These are phyloP conservation scores for Desmodus rotundus DNA, from an alignment of 2,113 vertebrate species.

Conservation along the genomic window DNA sequence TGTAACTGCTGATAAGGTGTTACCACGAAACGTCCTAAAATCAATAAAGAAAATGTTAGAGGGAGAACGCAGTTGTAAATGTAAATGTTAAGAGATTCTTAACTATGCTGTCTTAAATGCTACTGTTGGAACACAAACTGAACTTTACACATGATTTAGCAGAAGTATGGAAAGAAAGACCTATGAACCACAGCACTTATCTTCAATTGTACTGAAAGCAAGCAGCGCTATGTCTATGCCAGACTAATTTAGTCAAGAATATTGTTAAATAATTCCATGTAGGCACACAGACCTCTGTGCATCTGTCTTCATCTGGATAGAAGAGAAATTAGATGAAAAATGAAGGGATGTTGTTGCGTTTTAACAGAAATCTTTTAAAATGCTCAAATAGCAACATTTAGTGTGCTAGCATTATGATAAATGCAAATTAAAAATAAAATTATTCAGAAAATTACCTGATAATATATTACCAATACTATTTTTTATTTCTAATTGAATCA, in stretches of 20 bases:
- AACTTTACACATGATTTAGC: constrained; percentile 66
- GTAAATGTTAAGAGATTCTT: constrained; percentile 78
- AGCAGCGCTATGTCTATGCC: constrained; percentile 32
- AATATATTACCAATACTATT: not conserved
- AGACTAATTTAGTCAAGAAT: constrained; percentile 62
- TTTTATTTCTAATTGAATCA: not conserved
- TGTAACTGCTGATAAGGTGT: constrained; percentile 56
- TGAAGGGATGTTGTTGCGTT: not conserved
- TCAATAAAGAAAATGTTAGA: constrained; percentile 81
- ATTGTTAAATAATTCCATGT: constrained; percentile 55
- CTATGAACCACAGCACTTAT: constrained; percentile 48
- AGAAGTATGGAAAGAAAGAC: constrained; percentile 57
- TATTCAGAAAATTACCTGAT: not conserved
- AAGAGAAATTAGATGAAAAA: constrained; percentile 4
- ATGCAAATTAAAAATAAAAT: not conserved
- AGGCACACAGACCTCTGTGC: constrained; percentile 36
- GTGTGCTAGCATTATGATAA: not conserved
- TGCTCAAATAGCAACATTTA: constrained; percentile 4
- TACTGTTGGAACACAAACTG: constrained; percentile 62
- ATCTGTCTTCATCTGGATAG: constrained; percentile 46
- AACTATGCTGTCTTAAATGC: constrained; percentile 61
- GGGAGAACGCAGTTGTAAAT: constrained; percentile 75
- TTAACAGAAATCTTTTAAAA: not conserved
- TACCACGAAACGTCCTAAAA: constrained; percentile 74
- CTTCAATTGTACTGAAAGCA: constrained; percentile 51